phyloP scores from a whole-genome alignment of 2,113 vertebrate species.

The Etheostoma cragini region DNA sequence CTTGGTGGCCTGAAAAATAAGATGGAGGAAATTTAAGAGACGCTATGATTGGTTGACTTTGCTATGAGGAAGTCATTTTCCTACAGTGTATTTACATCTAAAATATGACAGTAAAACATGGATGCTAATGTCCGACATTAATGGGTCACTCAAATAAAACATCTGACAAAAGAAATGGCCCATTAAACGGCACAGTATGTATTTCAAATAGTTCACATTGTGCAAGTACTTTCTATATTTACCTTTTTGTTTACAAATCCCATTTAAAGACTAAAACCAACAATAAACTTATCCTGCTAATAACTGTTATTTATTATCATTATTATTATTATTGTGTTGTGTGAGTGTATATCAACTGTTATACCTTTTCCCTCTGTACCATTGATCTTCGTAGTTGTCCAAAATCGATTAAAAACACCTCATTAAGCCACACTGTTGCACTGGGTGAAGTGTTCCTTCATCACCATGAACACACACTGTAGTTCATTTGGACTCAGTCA shows the following conservation, averaged over 20 bases:
- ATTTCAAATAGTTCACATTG: conserved; percentile 8
- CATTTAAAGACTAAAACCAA: conserved; percentile 1
- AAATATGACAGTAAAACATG: background rate
- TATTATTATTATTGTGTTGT: no score
- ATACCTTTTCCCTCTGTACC: background rate
- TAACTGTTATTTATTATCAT: background rate
- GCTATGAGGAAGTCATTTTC: background rate
- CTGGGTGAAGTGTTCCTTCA: background rate
- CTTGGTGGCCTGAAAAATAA: background rate
- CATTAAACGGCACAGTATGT: background rate
- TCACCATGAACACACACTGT: background rate
- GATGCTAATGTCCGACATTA: background rate
- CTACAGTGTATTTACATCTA: conserved; percentile 16
- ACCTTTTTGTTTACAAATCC: background rate
- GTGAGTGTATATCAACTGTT: background rate
- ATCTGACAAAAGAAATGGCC: background rate
- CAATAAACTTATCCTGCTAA: background rate
- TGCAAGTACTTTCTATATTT: background rate
- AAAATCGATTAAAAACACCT: background rate
- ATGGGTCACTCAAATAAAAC: background rate
- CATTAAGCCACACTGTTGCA: background rate
- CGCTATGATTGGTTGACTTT: background rate
- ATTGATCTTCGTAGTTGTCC: background rate
- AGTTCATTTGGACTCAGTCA: background rate
- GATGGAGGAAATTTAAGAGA: background rate